These are phyloP conservation scores for Mechanitis messenoides DNA, from an alignment of 2,888 invertebrate genomes.

Conservation along the genomic window DNA sequence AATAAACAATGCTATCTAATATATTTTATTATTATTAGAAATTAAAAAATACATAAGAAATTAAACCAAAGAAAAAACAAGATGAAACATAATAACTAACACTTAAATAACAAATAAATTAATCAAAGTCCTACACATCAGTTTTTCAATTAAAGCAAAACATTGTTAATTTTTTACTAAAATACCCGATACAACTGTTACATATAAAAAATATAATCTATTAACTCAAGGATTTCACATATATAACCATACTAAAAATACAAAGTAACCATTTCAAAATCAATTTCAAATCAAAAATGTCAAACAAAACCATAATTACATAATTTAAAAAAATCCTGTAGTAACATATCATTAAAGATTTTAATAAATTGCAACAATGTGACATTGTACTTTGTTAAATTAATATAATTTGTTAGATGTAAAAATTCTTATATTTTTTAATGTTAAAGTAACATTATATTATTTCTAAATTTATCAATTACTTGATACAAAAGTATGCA, in stretches of 20 bases:
- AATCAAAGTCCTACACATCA: conserved; percentile 5
- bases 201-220: background rate
- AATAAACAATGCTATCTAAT: conserved; percentile 16
- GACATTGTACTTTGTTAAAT: conserved; percentile 1
- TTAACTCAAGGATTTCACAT: no score
- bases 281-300: background rate
- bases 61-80: conserved; percentile 4
- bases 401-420: background rate
- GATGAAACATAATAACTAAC: conserved; percentile 9
- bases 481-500: no score
- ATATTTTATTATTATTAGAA: conserved; percentile 23
- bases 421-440: background rate
- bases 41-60: conserved; percentile 13
- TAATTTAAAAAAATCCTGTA: background rate
- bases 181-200: background rate
- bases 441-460: background rate
- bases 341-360: conserved; percentile 7
- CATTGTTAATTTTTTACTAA: background rate
- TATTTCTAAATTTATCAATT: no score
- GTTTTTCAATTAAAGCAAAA: background rate
- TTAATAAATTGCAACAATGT: conserved; percentile 10
- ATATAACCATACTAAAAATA: background rate
- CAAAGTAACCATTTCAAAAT: conserved; percentile 9
- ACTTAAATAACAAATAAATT: conserved; percentile 16
- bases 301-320: conserved; percentile 2